Percentiles rank a stretch among this genome's conserved stretches.
Conservation (phyloP, 2,113 vertebrate species). For the Acanthisitta chloris region DNA sequence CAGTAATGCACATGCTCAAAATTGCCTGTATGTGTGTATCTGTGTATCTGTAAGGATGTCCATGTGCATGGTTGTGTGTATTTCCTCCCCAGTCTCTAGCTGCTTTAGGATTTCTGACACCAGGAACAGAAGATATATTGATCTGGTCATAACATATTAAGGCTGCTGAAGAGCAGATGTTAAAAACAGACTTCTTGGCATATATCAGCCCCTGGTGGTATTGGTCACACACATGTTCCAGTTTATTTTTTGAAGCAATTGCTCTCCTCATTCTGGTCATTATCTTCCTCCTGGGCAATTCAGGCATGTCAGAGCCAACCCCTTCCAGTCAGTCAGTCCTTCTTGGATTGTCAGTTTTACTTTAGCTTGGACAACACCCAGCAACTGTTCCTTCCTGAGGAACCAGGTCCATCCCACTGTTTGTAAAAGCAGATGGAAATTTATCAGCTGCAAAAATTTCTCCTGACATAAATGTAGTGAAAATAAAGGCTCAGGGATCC, state of each 20-base stretch:
- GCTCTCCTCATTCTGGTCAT: constrained; percentile 41
- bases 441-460: background rate
- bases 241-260: constrained; percentile 61
- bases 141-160: constrained; percentile 69
- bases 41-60: background rate
- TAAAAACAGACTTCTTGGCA: constrained; percentile 52
- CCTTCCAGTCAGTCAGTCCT: constrained; percentile 30
- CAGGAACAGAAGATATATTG: constrained; percentile 44
- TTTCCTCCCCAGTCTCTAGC: background rate
- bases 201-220: constrained; percentile 1
- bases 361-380: background rate
- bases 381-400: constrained; percentile 7
- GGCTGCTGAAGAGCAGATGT: constrained; percentile 63
- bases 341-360: background rate
- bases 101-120: constrained; percentile 47
- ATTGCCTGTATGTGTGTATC: background rate
- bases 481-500: background rate
- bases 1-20: background rate
- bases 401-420: background rate
- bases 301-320: background rate
- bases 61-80: background rate
- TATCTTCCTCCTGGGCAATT: constrained; percentile 46
- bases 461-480: background rate
- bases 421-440: constrained; percentile 14
- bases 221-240: constrained; percentile 34